These are phyloP conservation scores for Motacilla alba DNA, from an alignment of 2,113 vertebrate species.

Conservation along the genomic window DNA sequence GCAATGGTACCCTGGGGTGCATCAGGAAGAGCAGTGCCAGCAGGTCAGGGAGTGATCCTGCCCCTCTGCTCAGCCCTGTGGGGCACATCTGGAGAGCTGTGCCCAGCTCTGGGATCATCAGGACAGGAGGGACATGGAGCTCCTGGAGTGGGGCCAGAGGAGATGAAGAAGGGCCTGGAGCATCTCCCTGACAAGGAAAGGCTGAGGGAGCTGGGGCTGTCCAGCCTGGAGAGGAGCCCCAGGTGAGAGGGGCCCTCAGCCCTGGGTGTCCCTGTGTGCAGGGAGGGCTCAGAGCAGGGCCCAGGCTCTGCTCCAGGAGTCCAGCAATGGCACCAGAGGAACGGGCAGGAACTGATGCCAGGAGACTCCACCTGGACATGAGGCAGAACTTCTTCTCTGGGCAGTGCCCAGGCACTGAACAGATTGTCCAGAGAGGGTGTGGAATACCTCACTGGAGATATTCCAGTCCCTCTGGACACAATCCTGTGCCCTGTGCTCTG, in stretches of 20 bases:
- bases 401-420: fast-evolving
- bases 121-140: not conserved
- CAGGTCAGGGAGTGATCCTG: not conserved
- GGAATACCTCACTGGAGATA: not conserved
- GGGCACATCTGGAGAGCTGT: not conserved
- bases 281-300: not conserved
- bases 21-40: not conserved
- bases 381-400: not conserved
- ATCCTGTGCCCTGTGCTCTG: not conserved
- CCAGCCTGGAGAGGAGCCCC: not conserved
- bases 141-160: fast-evolving
- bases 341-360: not conserved
- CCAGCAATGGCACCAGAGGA: not conserved
- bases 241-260: not conserved
- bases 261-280: not conserved
- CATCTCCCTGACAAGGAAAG: not conserved
- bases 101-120: not conserved
- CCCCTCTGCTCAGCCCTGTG: not conserved
- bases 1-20: not conserved
- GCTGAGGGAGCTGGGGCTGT: not conserved
- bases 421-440: not conserved
- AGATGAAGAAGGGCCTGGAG: not conserved
- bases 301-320: not conserved
- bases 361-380: not conserved
- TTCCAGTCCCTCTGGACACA: not conserved